phyloP scores from a whole-genome alignment of 1,140 invertebrate species.

The Ceratina australensis region DNA sequence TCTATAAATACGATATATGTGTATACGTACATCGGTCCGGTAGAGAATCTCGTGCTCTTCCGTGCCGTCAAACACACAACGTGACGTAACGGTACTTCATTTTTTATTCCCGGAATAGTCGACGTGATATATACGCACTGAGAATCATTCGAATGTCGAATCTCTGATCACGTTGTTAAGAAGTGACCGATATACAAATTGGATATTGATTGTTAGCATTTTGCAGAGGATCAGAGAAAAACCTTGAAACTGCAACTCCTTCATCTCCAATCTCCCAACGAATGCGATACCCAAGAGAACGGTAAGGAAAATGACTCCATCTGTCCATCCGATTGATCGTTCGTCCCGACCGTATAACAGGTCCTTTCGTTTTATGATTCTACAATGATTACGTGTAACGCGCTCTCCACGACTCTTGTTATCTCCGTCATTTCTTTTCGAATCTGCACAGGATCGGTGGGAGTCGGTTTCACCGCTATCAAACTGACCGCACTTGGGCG shows the following conservation, averaged over 20 bases:
- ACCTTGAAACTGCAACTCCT: conserved; percentile 51
- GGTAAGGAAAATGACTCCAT: conserved; percentile 55
- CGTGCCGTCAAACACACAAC: conserved; percentile 45
- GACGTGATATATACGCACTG: too few relatives aligned
- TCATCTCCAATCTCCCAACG: conserved; percentile 14
- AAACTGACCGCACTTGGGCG: conserved; percentile 98
- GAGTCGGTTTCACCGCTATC: conserved; percentile 97
- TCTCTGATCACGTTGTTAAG: too few relatives aligned
- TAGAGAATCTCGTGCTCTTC: conserved; percentile 39
- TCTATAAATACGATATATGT: conserved; percentile 69
- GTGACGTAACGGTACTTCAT: conserved; percentile 48
- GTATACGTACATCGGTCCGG: not conserved
- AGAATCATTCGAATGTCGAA: too few relatives aligned
- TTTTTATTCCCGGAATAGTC: too few relatives aligned
- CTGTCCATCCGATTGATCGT: too few relatives aligned
- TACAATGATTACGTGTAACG: too few relatives aligned
- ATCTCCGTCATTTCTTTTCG: conserved; percentile 59
- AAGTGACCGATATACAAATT: not conserved
- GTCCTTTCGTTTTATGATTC: not conserved
- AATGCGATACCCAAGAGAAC: conserved; percentile 44
- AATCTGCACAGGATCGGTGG: conserved; percentile 89
- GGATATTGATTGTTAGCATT: not conserved
- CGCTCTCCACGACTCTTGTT: too few relatives aligned
- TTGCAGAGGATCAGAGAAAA: conserved; percentile 55
- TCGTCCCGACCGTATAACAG: too few relatives aligned